Percentiles rank a stretch among this genome's conserved stretches.
phyloP scores from a whole-genome alignment of 2,113 vertebrate genomes.

The Opisthocomus hoazin region DNA sequence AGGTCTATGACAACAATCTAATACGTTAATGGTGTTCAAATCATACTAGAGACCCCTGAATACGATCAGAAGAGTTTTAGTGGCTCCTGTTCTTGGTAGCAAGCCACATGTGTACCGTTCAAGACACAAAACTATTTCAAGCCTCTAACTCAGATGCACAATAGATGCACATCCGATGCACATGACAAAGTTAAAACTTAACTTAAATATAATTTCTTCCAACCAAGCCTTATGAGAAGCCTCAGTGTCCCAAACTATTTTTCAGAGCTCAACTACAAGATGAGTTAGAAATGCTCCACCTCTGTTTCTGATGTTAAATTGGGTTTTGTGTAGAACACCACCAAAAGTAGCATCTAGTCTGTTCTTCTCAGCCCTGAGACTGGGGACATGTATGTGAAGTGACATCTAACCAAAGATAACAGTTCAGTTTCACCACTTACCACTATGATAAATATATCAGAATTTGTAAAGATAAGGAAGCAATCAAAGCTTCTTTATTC shows the following conservation, averaged over 20 bases:
- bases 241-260: neutral
- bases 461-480: neutral
- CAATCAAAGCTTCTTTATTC: neutral
- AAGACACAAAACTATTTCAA: neutral
- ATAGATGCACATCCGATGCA: neutral
- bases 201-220: neutral
- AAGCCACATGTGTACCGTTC: neutral
- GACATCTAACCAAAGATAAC: neutral
- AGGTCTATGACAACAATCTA: neutral
- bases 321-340: neutral
- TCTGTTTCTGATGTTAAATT: neutral
- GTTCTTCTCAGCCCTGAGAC: neutral
- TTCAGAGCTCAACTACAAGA: neutral
- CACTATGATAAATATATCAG: neutral
- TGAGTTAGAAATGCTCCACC: neutral
- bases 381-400: neutral
- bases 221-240: neutral
- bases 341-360: neutral
- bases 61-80: neutral
- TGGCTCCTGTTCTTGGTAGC: neutral
- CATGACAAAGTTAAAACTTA: neutral
- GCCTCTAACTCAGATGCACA: neutral
- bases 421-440: neutral
- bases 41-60: neutral
- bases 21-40: neutral